Evolutionary conservation across 2,888 invertebrate species (phyloP).

Genomic region (Agrotis exclamationis): DNA sequence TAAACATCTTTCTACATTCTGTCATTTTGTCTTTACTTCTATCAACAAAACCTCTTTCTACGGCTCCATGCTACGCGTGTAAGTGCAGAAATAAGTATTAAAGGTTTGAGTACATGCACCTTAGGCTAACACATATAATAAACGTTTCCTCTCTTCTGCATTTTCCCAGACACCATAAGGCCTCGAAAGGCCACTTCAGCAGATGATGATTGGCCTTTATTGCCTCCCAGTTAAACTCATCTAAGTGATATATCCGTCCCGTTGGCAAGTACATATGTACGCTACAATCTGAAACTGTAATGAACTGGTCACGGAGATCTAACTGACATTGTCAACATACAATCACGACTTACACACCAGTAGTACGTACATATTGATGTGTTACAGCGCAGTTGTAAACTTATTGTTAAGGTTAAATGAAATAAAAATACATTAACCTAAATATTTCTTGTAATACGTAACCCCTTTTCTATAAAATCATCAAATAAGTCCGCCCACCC

Average conservation of each 20-base stretch:
- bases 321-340: constrained; percentile 47
- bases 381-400: constrained; percentile 3
- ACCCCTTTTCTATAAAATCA: no score
- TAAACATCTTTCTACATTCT: no score
- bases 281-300: constrained; percentile 37
- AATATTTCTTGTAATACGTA: neutral
- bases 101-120: no score
- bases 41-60: no score
- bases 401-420: constrained; percentile 2
- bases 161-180: neutral
- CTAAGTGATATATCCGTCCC: neutral
- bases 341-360: constrained; percentile 26
- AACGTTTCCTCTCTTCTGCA: neutral
- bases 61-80: no score
- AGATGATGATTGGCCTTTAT: no score
- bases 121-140: no score
- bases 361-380: neutral
- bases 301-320: constrained; percentile 53
- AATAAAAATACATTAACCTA: constrained; percentile 11
- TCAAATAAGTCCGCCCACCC: no score
- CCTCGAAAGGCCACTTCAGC: no score
- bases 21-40: no score
- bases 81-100: no score
- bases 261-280: neutral
- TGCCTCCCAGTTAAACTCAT: neutral